A percentile compares a stretch with the other conserved stretches of the same genome.
phyloP scores from a whole-genome alignment of 1,140 invertebrate genomes.

The Olivierus martensii region DNA sequence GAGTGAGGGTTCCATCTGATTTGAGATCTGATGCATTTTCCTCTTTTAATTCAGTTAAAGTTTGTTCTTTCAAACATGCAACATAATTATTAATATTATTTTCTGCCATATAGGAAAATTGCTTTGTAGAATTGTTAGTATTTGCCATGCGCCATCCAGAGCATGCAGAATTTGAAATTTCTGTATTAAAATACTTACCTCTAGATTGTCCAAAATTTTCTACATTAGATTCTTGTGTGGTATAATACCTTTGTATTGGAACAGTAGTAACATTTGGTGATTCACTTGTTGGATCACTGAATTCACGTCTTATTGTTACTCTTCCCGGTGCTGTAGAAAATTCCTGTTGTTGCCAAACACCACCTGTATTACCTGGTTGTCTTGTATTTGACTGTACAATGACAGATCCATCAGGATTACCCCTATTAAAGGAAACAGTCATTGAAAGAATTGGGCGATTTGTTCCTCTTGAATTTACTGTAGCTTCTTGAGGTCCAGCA shows the following conservation, averaged over 20 bases:
- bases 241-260: no score
- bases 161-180: neutral
- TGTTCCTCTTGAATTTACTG: neutral
- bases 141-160: no score
- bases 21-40: neutral
- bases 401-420: conserved; percentile 4
- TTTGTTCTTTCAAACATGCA: no score
- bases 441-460: conserved; percentile 13
- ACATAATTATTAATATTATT: neutral
- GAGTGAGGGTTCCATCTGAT: neutral
- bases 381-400: neutral
- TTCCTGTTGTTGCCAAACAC: conserved; percentile 14
- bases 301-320: neutral
- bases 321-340: neutral
- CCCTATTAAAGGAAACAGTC: conserved; percentile 13
- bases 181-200: neutral
- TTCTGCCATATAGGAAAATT: neutral
- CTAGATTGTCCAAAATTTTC: neutral
- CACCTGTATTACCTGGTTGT: neutral
- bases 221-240: no score
- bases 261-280: no score
- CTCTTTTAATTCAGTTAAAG: no score
- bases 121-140: no score
- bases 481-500: neutral
- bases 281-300: no score